These are phyloP conservation scores for Puntigrus tetrazona DNA, from an alignment of 2,113 vertebrate genomes.

Conservation along the genomic window DNA sequence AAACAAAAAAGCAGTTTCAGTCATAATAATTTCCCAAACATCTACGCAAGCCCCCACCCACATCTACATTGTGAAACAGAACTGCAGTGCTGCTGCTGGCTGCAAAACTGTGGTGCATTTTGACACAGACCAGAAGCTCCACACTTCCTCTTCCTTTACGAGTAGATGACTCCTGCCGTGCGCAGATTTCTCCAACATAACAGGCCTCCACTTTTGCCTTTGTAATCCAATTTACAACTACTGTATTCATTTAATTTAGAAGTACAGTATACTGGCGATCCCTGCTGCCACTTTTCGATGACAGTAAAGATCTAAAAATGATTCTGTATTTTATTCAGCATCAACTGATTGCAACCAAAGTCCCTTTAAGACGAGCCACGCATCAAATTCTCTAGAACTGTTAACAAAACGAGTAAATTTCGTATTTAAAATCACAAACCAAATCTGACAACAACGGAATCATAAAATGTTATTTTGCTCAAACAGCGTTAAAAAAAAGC, in stretches of 20 bases:
- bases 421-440: too few relatives aligned
- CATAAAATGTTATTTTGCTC: too few relatives aligned
- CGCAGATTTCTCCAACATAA: background rate
- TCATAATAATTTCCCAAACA: background rate
- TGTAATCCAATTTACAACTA: background rate
- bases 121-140: conserved; percentile 47
- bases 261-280: background rate
- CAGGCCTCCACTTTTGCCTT: background rate
- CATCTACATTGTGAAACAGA: background rate
- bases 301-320: background rate
- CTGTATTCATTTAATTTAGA: background rate
- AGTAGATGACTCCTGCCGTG: background rate
- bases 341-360: background rate
- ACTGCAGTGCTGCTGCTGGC: conserved; percentile 8
- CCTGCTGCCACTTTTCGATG: background rate
- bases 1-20: background rate
- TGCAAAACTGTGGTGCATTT: conserved; percentile 37
- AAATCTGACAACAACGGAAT: too few relatives aligned
- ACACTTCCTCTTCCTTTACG: conserved; percentile 47
- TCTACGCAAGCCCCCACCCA: background rate
- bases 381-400: too few relatives aligned
- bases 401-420: too few relatives aligned
- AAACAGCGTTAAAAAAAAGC: too few relatives aligned
- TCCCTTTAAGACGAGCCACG: too few relatives aligned
- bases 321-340: background rate